A percentile compares a stretch with the other conserved stretches of the same genome.
Evolutionary conservation across 2,888 invertebrate species (phyloP).

Genomic region (Scaeva pyrastri): DNA sequence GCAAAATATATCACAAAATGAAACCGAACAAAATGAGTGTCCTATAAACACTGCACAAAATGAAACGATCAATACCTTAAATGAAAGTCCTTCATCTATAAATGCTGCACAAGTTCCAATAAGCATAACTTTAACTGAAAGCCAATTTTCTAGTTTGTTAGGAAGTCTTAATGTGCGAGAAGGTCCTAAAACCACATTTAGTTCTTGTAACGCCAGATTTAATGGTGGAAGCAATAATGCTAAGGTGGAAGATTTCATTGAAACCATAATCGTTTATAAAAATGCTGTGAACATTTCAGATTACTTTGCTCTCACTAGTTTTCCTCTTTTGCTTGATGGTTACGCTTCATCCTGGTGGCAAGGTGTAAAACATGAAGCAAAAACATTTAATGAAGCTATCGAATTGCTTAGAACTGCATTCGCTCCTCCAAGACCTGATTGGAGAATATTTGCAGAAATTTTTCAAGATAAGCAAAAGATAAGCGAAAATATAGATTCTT

Average conservation of each 20-base stretch:
- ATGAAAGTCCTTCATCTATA: neutral
- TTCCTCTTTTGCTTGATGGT: constrained; percentile 24
- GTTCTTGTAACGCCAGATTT: constrained; percentile 51
- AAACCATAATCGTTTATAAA: constrained; percentile 56
- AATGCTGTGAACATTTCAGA: constrained; percentile 61
- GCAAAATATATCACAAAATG: neutral
- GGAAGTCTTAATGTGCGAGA: neutral
- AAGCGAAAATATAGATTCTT: constrained; percentile 63
- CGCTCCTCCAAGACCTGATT: constrained; percentile 28
- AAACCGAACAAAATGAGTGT: neutral
- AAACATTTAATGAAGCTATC: constrained; percentile 49
- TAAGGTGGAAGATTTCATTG: constrained; percentile 69
- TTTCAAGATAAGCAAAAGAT: constrained; percentile 65
- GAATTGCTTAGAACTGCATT: constrained; percentile 56
- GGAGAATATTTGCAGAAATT: constrained; percentile 69
- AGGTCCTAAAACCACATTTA: neutral
- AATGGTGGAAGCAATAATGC: constrained; percentile 45
- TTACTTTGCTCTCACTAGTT: constrained; percentile 55
- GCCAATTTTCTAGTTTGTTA: constrained; percentile 3
- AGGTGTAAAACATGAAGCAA: neutral
- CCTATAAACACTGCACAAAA: neutral
- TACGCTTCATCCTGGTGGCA: constrained; percentile 4
- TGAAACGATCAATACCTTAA: neutral
- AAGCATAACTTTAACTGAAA: neutral
- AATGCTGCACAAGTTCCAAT: neutral